A percentile compares a stretch with the other conserved stretches of the same genome.
phyloP scores from a whole-genome alignment of 2,888 invertebrate species.

The Loripinus fragilis region DNA sequence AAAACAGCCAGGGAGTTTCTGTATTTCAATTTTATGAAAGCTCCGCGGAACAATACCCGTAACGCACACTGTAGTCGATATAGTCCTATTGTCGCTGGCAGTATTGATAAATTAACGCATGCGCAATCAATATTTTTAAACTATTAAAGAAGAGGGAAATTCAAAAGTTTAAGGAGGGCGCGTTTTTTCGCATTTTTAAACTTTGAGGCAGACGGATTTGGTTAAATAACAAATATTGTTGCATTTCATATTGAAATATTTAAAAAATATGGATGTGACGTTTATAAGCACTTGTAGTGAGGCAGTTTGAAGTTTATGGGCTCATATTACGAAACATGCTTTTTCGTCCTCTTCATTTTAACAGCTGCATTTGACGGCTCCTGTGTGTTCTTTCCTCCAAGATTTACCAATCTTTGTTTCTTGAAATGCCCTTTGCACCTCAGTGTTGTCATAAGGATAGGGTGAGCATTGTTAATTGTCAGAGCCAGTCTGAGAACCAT shows the following conservation, averaged over 20 bases:
- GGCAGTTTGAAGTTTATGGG: conserved; percentile 34
- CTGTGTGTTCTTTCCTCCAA: conserved; percentile 42
- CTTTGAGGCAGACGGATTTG: neutral
- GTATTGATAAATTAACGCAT: conserved; percentile 15
- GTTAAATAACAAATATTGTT: conserved; percentile 24
- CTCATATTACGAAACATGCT: conserved; percentile 13
- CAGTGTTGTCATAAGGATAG: conserved; percentile 48
- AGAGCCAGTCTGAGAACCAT: conserved; percentile 22
- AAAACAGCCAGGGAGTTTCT: too few species aligned
- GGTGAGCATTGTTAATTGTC: conserved; percentile 48
- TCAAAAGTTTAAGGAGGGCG: conserved; percentile 43
- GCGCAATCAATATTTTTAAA: conserved; percentile 30
- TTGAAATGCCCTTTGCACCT: conserved; percentile 40
- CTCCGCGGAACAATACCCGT: too few species aligned
- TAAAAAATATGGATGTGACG: conserved; percentile 39
- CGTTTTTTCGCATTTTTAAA: neutral
- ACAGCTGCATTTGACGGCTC: conserved; percentile 55
- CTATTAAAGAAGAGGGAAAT: conserved; percentile 48
- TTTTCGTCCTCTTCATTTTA: conserved; percentile 32
- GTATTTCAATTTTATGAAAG: too few species aligned
- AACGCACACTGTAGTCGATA: too few species aligned
- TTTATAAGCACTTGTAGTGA: conserved; percentile 39
- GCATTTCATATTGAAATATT: conserved; percentile 46
- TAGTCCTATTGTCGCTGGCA: too few species aligned
- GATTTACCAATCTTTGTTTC: conserved; percentile 59